Evolutionary conservation across 2,113 vertebrate genomes (phyloP).

Genomic region (Benitochromis conjunctus): DNA sequence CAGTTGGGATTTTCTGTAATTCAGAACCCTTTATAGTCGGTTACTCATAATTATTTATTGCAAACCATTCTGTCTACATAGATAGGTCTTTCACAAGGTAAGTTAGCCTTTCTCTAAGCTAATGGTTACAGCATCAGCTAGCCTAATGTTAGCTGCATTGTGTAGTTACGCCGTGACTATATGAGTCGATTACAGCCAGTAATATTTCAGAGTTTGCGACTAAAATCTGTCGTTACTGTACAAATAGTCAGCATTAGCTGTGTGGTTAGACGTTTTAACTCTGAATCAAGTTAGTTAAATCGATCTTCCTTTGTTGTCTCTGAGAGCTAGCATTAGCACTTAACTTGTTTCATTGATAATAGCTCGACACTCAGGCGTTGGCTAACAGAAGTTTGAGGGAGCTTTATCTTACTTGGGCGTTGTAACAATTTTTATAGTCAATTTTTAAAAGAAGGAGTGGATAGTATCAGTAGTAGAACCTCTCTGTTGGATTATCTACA

Average conservation of each 20-base stretch:
- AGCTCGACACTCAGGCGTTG: neutral
- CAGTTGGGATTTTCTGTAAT: conserved; percentile 21
- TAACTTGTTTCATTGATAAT: conserved; percentile 7
- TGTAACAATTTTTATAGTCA: neutral
- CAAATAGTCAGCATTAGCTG: fast-evolving
- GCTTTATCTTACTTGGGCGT: neutral
- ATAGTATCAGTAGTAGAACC: neutral
- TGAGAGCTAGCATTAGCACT: conserved; percentile 6
- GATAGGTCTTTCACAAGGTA: conserved; percentile 73
- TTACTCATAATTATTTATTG: conserved; percentile 41
- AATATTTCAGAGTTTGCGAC: neutral
- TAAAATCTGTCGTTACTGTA: neutral
- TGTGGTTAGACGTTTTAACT: neutral
- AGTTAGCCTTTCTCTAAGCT: conserved; percentile 43
- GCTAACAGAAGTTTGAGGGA: neutral
- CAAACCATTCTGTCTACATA: conserved; percentile 58
- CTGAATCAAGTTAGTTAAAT: neutral
- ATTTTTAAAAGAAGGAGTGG: fast-evolving
- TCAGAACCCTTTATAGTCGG: neutral
- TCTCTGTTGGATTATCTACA: neutral
- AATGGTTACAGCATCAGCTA: conserved; percentile 22
- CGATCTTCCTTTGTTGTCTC: conserved; percentile 40
- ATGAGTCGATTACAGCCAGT: neutral
- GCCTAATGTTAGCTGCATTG: conserved; percentile 47
- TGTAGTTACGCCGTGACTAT: conserved; percentile 4